Evolutionary conservation across 2,888 invertebrate genomes (phyloP), one percentile per base, ranked within the genome.

Genomic region (Stramonita haemastoma): DNA sequence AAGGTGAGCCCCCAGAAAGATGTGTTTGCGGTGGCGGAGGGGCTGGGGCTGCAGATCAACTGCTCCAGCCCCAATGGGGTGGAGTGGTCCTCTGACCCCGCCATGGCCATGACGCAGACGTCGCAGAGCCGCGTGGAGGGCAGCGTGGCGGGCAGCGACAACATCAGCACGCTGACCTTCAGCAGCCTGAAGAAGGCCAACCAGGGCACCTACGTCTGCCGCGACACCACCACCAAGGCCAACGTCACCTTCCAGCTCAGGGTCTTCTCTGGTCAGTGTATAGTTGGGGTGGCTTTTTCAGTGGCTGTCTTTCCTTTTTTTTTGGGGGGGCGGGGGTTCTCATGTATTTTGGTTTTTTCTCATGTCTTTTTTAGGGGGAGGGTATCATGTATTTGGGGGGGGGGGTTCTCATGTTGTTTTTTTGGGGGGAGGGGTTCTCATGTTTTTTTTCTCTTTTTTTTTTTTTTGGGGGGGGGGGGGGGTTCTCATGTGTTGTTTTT

Each of bases 101-200:
- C 56, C 57, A 6, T 4, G 0, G 57, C 29, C 57, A 56, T 36
- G 29, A 34, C 84, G 6, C 13, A 57, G 57, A 57, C 57, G 5
- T n/a, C 46, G 13, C 29, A 22, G 57, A 85, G 46, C 84, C 56
- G 57, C 26, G 81, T 83, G 81, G 81, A 83, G 46, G 87, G 87
- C 57, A 60, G 34, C 4, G 87, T 60, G 57, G 81, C 32, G 8
- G 79, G 32, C 36, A 77, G 79, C 26, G 87, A 87, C 81, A 87
- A 87, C 34, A 77, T 79, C 81, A 87, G 87, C 87, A 87, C 56
- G 0, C 73, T 87, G 22, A 87, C 87, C 56, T 60, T 70, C 66
- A 66, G 57, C 60, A 22, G 56, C 17, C 66, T 86, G 57, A n/a
- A 57, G 57, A 85, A n/a, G 56, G 0, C 84, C 84, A 85, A 85